Percentiles rank a stretch among this genome's conserved stretches.
These are phyloP conservation scores for Caerostris darwini DNA, from an alignment of 1,140 invertebrate genomes.

Conservation along the genomic window DNA sequence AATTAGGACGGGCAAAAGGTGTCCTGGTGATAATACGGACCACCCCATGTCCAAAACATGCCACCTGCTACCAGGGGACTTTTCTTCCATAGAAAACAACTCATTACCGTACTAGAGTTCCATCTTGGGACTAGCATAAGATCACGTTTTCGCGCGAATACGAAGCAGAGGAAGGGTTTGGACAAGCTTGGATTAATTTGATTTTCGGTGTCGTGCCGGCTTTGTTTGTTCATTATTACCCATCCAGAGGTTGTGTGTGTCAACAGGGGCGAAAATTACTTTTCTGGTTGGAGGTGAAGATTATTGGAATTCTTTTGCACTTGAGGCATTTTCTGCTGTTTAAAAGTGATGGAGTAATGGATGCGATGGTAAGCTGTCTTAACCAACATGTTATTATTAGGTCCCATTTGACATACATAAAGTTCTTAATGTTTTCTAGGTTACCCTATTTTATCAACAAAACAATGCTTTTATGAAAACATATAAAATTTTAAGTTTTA, in stretches of 20 bases:
- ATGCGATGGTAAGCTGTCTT: too few relatives aligned
- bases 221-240: slow-evolving; percentile 10
- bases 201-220: neutral
- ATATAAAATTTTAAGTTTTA: too few relatives aligned
- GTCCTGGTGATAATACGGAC: neutral
- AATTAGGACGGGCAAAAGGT: neutral
- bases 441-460: too few relatives aligned
- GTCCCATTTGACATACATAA: too few relatives aligned
- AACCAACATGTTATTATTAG: too few relatives aligned
- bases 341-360: too few relatives aligned
- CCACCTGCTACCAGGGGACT: neutral
- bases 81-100: neutral
- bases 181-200: neutral
- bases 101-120: neutral
- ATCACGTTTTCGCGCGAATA: neutral
- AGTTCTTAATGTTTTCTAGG: too few relatives aligned
- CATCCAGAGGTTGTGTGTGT: neutral
- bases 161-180: neutral
- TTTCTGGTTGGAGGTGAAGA: neutral
- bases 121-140: neutral
- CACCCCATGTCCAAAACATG: slow-evolving; percentile 8
- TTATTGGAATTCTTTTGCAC: neutral
- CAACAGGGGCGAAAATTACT: neutral
- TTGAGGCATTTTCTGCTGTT: too few relatives aligned
- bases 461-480: too few relatives aligned